phyloP scores from a whole-genome alignment of 2,113 vertebrate genomes.

The Pterocles orientalis region DNA sequence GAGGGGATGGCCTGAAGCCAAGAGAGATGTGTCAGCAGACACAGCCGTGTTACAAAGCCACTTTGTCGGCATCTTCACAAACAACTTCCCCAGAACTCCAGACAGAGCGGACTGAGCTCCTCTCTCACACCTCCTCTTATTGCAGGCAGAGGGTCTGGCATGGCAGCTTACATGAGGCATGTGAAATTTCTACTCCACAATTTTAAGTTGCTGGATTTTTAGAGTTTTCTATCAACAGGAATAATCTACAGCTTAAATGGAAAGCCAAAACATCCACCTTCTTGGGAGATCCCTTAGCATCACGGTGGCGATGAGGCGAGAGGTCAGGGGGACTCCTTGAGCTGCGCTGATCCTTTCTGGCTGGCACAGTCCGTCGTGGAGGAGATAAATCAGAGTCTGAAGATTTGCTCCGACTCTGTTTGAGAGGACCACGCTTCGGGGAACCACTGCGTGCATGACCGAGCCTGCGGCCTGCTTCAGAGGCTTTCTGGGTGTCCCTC shows the following conservation, averaged over 20 bases:
- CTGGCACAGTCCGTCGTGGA: too few species aligned
- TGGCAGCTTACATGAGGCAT: fast-evolving
- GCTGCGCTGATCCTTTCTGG: neutral
- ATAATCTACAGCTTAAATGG: fast-evolving
- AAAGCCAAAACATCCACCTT: neutral
- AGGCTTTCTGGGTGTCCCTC: too few species aligned
- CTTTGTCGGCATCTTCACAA: fast-evolving
- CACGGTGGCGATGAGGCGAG: fast-evolving
- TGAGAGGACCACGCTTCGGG: too few species aligned
- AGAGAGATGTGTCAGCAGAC: neutral
- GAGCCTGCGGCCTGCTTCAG: too few species aligned
- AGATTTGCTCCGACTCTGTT: too few species aligned
- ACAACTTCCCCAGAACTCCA: neutral
- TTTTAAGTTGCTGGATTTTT: fast-evolving
- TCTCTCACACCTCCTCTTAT: fast-evolving
- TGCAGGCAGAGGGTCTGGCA: neutral
- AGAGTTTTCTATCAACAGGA: neutral
- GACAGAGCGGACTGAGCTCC: neutral
- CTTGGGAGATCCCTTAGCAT: neutral
- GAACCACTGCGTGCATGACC: too few species aligned
- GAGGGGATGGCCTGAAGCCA: fast-evolving
- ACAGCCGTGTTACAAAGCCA: fast-evolving
- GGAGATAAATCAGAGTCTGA: too few species aligned
- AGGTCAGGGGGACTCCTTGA: neutral
- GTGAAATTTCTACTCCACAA: fast-evolving